Percentiles rank a stretch among this genome's conserved stretches.
Conservation (phyloP, 2,113 vertebrate species). For the Pao palembangensis region DNA sequence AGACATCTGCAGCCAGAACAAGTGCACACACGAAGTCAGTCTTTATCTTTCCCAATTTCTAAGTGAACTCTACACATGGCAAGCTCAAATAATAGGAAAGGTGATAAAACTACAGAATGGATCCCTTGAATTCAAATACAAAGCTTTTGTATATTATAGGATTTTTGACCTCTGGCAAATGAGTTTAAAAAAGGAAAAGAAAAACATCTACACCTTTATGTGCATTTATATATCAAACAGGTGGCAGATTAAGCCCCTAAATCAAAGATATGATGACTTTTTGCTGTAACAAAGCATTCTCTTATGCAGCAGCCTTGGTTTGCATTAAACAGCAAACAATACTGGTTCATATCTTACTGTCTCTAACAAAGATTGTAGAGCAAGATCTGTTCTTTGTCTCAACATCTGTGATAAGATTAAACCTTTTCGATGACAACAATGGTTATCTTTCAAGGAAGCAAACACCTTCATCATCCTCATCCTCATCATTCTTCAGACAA, state of each 20-base stretch:
- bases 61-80: conserved; percentile 1
- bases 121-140: conserved; percentile 19
- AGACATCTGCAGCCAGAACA: conserved; percentile 15
- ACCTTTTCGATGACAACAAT: too few species aligned
- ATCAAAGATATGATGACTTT: too few species aligned
- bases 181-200: too few species aligned
- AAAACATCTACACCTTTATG: too few species aligned
- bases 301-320: too few species aligned
- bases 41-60: conserved; percentile 2
- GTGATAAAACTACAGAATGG: conserved; percentile 3
- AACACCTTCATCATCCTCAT: too few species aligned
- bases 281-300: neutral
- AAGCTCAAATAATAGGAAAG: neutral
- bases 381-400: neutral
- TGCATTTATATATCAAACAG: too few species aligned
- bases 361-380: conserved; percentile 1
- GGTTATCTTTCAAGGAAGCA: too few species aligned
- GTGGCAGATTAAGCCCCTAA: too few species aligned
- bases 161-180: too few species aligned
- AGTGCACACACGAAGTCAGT: conserved; percentile 9
- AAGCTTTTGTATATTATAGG: conserved; percentile 12
- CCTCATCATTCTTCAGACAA: too few species aligned
- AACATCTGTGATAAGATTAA: too few species aligned
- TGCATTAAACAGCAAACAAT: neutral
- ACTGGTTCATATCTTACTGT: neutral